phyloP scores from a whole-genome alignment of 2,888 invertebrate genomes.

The Leptopilina syphax region DNA sequence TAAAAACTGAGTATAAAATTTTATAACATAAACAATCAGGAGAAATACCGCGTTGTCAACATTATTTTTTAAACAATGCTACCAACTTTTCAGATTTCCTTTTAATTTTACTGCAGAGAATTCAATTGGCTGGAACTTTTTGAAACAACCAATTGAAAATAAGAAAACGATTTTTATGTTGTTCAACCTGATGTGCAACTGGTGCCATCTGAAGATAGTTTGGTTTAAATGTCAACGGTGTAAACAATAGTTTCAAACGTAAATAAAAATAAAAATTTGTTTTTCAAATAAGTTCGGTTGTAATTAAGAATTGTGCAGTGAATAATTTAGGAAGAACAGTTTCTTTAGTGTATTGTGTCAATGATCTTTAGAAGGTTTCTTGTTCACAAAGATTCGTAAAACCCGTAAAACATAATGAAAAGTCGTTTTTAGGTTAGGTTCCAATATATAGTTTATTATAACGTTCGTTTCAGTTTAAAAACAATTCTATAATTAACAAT shows the following conservation, averaged over 20 bases:
- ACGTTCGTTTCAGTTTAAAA: not conserved
- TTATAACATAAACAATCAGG: too few species aligned
- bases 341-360: not conserved
- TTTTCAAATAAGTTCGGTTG: not conserved
- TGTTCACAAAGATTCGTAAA: not conserved
- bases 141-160: not conserved
- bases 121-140: not conserved
- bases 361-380: not conserved
- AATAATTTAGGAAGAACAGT: not conserved
- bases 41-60: not conserved
- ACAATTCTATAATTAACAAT: not conserved
- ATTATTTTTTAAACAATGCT: not conserved
- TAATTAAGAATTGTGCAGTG: not conserved
- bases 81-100: not conserved
- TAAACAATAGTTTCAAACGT: too few species aligned
- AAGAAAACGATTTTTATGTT: not conserved
- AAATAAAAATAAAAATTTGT: too few species aligned
- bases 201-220: not conserved
- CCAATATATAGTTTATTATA: not conserved
- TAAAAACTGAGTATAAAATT: too few species aligned
- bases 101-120: not conserved
- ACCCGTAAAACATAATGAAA: not conserved
- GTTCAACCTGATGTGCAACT: not conserved
- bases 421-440: constrained; percentile 1
- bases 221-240: constrained; percentile 1